Percentiles rank a stretch among this genome's conserved stretches.
These are phyloP conservation scores for Microcebus griseorufus DNA, from an alignment of 2,113 vertebrate genomes.

Conservation along the genomic window DNA sequence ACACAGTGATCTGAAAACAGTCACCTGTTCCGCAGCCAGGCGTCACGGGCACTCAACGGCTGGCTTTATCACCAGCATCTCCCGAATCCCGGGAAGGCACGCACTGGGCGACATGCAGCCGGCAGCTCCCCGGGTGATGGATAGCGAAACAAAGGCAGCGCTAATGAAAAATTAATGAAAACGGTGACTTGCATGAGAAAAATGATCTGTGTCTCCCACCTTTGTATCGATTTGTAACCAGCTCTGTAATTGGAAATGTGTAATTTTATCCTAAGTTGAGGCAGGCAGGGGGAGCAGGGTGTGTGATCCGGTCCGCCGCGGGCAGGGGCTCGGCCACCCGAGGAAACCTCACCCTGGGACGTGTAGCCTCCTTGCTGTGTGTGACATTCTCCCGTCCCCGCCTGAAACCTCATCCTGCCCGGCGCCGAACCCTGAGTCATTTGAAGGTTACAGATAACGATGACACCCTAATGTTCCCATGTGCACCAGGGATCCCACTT, in stretches of 20 bases:
- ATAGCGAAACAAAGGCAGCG: slow-evolving; percentile 79
- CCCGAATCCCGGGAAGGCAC: slow-evolving; percentile 75
- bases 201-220: slow-evolving; percentile 84
- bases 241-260: slow-evolving; percentile 84
- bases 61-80: slow-evolving; percentile 78
- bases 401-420: slow-evolving; percentile 72
- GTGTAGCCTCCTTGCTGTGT: slow-evolving; percentile 2
- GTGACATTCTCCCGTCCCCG: slow-evolving; percentile 50
- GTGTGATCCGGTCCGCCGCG: slow-evolving; percentile 63
- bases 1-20: not conserved
- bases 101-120: slow-evolving; percentile 77
- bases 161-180: slow-evolving; percentile 89
- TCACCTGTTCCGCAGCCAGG: not conserved
- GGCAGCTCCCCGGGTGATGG: slow-evolving; percentile 80
- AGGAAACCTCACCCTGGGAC: slow-evolving; percentile 73
- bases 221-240: slow-evolving; percentile 85
- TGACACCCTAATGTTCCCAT: not conserved
- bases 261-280: slow-evolving; percentile 85
- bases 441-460: slow-evolving; percentile 45
- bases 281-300: slow-evolving; percentile 60
- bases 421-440: slow-evolving; percentile 57
- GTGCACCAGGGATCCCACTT: not conserved
- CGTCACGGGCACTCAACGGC: slow-evolving; percentile 62
- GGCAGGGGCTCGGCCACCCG: slow-evolving; percentile 71
- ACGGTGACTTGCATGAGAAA: slow-evolving; percentile 86